Evolutionary conservation across 2,797 vertebrate genomes (phyloP).

Genomic region (Merluccius polli): DNA sequence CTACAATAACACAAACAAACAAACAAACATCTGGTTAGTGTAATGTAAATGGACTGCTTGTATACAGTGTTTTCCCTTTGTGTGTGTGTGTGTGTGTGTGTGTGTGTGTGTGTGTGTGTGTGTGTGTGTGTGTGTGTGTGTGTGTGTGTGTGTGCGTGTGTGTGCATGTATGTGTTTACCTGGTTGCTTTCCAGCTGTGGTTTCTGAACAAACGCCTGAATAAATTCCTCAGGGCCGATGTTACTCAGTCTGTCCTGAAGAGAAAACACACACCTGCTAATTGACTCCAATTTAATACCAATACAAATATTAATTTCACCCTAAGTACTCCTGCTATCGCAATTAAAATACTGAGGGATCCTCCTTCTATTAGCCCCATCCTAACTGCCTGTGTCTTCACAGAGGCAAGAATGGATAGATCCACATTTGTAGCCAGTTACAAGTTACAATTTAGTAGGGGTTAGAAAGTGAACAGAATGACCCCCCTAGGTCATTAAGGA

Average conservation of each 20-base stretch:
- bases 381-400: neutral
- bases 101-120: slow-evolving; percentile 1
- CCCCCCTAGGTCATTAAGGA: neutral
- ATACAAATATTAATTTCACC: slow-evolving; percentile 4
- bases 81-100: slow-evolving; percentile 18
- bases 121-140: neutral
- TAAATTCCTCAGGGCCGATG: slow-evolving; percentile 93
- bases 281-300: slow-evolving; percentile 1
- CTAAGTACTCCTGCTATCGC: neutral
- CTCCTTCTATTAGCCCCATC: neutral
- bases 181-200: slow-evolving; percentile 86
- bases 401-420: neutral
- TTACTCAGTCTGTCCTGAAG: slow-evolving; percentile 90
- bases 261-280: neutral
- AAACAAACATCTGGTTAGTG: slow-evolving; percentile 16
- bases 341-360: too few relatives aligned
- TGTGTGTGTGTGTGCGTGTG: neutral
- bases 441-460: neutral
- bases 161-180: slow-evolving; percentile 65
- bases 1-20: slow-evolving; percentile 42
- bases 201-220: slow-evolving; percentile 91
- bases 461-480: neutral
- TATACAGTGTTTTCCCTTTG: slow-evolving; percentile 3
- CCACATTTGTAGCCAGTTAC: neutral
- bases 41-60: too few relatives aligned